Conservation (phyloP, 2,797 vertebrate species). For the Choloepus didactylus region DNA sequence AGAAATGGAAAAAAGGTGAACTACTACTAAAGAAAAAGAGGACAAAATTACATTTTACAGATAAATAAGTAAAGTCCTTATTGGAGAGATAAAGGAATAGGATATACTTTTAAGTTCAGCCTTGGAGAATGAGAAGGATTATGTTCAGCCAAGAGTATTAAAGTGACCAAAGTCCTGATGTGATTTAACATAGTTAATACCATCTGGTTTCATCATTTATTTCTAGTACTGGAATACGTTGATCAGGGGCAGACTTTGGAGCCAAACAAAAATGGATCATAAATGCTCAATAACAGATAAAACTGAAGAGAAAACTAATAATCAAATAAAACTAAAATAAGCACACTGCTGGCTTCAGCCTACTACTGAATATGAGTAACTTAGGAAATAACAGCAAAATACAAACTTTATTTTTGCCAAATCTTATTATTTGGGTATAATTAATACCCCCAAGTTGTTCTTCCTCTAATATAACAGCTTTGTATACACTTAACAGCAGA, state of each 20-base stretch:
- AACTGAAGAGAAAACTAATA: not conserved
- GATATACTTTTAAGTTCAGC: not conserved
- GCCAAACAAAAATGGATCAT: not conserved
- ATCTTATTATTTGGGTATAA: not conserved
- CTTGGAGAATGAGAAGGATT: not conserved
- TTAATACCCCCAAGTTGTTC: not conserved
- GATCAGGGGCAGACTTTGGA: not conserved
- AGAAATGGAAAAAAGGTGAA: conserved; percentile 13
- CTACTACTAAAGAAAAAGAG: not conserved
- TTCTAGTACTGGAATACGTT: conserved; percentile 11
- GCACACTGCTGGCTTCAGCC: not conserved
- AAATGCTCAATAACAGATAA: not conserved
- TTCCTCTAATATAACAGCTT: not conserved
- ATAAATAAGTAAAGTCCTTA: not conserved
- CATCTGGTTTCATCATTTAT: not conserved
- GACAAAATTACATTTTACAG: not conserved
- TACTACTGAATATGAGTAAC: not conserved
- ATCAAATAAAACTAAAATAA: conserved; percentile 34
- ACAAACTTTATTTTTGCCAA: not conserved
- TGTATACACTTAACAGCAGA: not conserved
- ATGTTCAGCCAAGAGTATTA: not conserved
- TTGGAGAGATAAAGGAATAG: not conserved
- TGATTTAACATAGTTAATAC: not conserved
- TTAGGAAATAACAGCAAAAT: not conserved
- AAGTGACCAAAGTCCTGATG: not conserved